These are phyloP conservation scores for Geotrypetes seraphini DNA, from an alignment of 2,797 vertebrate species.

Conservation along the genomic window DNA sequence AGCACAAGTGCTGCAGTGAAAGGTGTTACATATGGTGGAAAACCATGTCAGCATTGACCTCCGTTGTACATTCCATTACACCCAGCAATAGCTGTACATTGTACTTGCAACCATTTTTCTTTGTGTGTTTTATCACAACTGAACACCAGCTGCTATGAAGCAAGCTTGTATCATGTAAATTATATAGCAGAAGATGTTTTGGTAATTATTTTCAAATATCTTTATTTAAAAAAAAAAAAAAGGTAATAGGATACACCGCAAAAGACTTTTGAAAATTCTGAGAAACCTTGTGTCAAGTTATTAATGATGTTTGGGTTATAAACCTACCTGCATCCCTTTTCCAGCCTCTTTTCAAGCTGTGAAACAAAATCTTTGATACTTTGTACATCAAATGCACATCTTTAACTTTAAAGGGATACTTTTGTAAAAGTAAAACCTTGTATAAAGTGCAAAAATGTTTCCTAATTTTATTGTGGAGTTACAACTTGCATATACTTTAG, in stretches of 20 bases:
- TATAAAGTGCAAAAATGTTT: slow-evolving; percentile 73
- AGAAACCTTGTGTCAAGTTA: slow-evolving; percentile 51
- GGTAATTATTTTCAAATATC: slow-evolving; percentile 65
- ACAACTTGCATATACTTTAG: slow-evolving; percentile 62
- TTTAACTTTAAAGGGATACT: slow-evolving; percentile 75
- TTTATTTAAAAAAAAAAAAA: slow-evolving; percentile 64
- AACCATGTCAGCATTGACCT: slow-evolving; percentile 50
- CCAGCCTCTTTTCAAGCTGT: slow-evolving; percentile 73
- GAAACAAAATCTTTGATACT: slow-evolving; percentile 66
- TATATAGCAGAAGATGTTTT: slow-evolving; percentile 60
- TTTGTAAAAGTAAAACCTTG: slow-evolving; percentile 80
- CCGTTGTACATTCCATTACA: slow-evolving; percentile 63
- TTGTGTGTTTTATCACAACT: slow-evolving; percentile 59
- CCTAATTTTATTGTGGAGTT: slow-evolving; percentile 68
- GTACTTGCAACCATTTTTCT: slow-evolving; percentile 64
- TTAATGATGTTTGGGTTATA: slow-evolving; percentile 51
- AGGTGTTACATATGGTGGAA: slow-evolving; percentile 49
- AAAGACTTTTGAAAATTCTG: slow-evolving; percentile 61
- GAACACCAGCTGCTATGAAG: slow-evolving; percentile 63
- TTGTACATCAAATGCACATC: slow-evolving; percentile 74
- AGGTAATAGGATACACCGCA: slow-evolving; percentile 52
- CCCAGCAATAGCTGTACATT: slow-evolving; percentile 68
- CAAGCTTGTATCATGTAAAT: slow-evolving; percentile 65
- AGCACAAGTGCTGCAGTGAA: slow-evolving; percentile 60
- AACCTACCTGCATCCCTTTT: slow-evolving; percentile 63